Conservation (phyloP, 2,888 invertebrate species). For the Altica lythri region DNA sequence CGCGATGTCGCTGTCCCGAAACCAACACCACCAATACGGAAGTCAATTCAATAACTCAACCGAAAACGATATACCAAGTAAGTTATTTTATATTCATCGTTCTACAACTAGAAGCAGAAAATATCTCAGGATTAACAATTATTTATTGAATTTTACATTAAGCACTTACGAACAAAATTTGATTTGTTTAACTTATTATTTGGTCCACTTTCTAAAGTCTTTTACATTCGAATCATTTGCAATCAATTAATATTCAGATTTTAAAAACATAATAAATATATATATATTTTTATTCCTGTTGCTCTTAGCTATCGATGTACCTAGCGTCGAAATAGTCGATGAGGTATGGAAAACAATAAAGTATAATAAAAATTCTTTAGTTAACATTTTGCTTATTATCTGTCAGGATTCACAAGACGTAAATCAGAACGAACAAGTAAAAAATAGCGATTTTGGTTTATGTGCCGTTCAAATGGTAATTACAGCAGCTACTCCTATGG, state of each 20-base stretch:
- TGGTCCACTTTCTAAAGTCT: too few species aligned
- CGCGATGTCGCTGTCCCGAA: slow-evolving; percentile 72
- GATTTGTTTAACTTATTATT: too few species aligned
- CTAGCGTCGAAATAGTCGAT: slow-evolving; percentile 52
- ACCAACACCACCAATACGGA: slow-evolving; percentile 76
- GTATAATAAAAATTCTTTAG: too few species aligned
- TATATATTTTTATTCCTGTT: slow-evolving; percentile 27
- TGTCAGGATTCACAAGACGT: slow-evolving; percentile 34
- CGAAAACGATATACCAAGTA: slow-evolving; percentile 40
- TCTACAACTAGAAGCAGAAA: neutral
- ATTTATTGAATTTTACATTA: too few species aligned
- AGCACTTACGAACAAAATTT: too few species aligned
- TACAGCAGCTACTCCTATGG: slow-evolving; percentile 91
- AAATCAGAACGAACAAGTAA: slow-evolving; percentile 24
- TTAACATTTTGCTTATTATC: neutral
- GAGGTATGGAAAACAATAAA: slow-evolving; percentile 48
- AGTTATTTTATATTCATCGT: slow-evolving; percentile 24
- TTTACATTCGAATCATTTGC: too few species aligned
- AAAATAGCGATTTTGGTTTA: slow-evolving; percentile 64
- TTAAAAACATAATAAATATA: neutral
- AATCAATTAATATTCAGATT: too few species aligned
- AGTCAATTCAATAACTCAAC: slow-evolving; percentile 65
- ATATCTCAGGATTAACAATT: too few species aligned
- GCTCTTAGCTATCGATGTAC: slow-evolving; percentile 48
- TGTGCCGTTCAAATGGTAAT: slow-evolving; percentile 90